Percentiles rank a stretch among this genome's conserved stretches.
Evolutionary conservation across 2,797 vertebrate species (phyloP).

Genomic region (Sebastes aleutianus): DNA sequence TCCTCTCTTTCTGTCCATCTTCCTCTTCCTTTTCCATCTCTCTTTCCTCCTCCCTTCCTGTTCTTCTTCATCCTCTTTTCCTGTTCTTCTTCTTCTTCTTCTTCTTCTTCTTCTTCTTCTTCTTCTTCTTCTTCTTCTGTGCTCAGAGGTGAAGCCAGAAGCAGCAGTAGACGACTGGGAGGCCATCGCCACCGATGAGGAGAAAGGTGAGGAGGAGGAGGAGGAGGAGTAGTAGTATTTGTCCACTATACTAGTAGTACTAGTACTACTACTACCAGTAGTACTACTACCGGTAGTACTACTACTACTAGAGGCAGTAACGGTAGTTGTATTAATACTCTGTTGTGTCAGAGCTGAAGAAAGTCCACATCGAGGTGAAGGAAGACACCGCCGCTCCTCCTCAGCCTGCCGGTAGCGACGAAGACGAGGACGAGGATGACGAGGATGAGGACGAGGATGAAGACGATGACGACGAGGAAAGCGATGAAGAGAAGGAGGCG

Average conservation of each 20-base stretch:
- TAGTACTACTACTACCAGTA: background rate
- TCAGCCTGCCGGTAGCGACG: conserved; percentile 73
- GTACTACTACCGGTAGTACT: too few relatives aligned
- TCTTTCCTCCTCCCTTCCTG: background rate
- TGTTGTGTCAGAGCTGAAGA: conserved; percentile 85
- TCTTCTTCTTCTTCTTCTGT: too few relatives aligned
- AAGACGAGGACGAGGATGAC: conserved; percentile 87
- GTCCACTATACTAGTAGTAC: too few relatives aligned
- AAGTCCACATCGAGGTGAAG: conserved; percentile 94
- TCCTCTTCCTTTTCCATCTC: background rate
- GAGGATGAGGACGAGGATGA: too few relatives aligned
- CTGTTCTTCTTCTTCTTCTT: background rate
- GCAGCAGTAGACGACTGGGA: conserved; percentile 75
- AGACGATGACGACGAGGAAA: conserved; percentile 46
- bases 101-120: too few relatives aligned
- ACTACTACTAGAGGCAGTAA: background rate
- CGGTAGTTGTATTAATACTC: too few relatives aligned
- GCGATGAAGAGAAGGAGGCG: conserved; percentile 78
- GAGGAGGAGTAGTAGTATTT: background rate
- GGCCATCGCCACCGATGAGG: conserved; percentile 75
- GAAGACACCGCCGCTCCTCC: conserved; percentile 76
- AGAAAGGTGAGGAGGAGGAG: conserved; percentile 64
- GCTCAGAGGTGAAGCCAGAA: conserved; percentile 63
- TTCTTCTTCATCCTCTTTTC: background rate
- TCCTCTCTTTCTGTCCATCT: background rate